These are phyloP conservation scores for Spodoptera litura DNA, from an alignment of 1,140 invertebrate genomes.

Conservation along the genomic window DNA sequence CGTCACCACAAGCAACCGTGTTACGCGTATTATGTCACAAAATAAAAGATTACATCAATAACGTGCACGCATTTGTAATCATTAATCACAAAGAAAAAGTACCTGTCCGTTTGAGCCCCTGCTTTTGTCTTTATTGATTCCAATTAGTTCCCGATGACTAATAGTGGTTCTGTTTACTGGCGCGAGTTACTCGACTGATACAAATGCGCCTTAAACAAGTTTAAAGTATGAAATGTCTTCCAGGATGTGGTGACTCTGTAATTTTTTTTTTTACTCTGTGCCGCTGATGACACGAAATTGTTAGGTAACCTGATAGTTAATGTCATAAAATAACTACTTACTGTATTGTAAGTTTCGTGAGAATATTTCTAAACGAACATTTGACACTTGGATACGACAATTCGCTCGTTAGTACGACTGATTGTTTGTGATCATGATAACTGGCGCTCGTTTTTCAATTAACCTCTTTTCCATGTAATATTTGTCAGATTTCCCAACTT, in stretches of 20 bases:
- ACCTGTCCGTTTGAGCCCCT: constrained; percentile 33
- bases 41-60: constrained; percentile 38
- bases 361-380: constrained; percentile 38
- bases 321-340: constrained; percentile 33
- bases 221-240: constrained; percentile 42
- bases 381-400: constrained; percentile 27
- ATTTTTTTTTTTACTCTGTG: constrained; percentile 46
- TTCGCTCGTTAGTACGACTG: constrained; percentile 29
- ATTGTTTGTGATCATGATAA: constrained; percentile 18
- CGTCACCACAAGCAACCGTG: background rate
- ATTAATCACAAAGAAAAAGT: constrained; percentile 41
- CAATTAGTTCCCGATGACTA: constrained; percentile 40
- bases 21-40: constrained; percentile 15
- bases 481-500: constrained; percentile 28
- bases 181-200: constrained; percentile 46
- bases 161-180: constrained; percentile 29
- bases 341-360: constrained; percentile 41
- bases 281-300: constrained; percentile 47
- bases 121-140: constrained; percentile 45
- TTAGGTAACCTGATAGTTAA: constrained; percentile 53
- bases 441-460: constrained; percentile 8
- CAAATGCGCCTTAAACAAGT: constrained; percentile 52
- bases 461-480: constrained; percentile 11
- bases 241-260: constrained; percentile 51
- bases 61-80: constrained; percentile 13